Conservation (phyloP, 2,888 invertebrate genomes). For the Drosophila pseudotakahashii region DNA sequence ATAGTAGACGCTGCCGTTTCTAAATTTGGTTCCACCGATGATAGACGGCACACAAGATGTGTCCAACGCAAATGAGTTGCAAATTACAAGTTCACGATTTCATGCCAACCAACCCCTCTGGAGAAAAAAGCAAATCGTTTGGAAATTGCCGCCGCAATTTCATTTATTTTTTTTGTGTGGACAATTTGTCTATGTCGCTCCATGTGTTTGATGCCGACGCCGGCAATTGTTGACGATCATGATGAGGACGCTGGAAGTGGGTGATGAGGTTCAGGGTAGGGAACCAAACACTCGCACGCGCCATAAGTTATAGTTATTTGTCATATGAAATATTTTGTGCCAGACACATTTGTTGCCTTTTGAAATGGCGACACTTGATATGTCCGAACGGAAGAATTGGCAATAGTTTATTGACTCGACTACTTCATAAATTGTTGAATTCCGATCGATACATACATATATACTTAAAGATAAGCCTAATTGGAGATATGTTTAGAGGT, state of each 20-base stretch:
- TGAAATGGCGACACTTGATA: slow-evolving; percentile 42
- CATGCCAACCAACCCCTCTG: slow-evolving; percentile 32
- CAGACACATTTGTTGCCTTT: slow-evolving; percentile 33
- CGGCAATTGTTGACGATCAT: slow-evolving; percentile 29
- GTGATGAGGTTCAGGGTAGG: slow-evolving; percentile 18
- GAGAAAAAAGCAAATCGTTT: slow-evolving; percentile 51
- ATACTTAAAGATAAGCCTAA: too few species aligned
- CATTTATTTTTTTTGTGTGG: slow-evolving; percentile 47
- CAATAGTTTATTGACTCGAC: slow-evolving; percentile 57
- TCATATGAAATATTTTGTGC: slow-evolving; percentile 34
- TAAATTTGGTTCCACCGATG: slow-evolving; percentile 2
- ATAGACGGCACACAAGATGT: slow-evolving; percentile 11
- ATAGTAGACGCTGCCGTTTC: background rate
- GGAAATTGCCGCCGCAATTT: slow-evolving; percentile 68
- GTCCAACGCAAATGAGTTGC: slow-evolving; percentile 48
- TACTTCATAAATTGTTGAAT: too few species aligned
- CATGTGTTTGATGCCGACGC: slow-evolving; percentile 34
- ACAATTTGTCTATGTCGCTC: slow-evolving; percentile 65
- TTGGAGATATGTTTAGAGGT: too few species aligned
- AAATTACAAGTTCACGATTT: slow-evolving; percentile 75
- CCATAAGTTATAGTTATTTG: slow-evolving; percentile 49
- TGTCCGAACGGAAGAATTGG: slow-evolving; percentile 34
- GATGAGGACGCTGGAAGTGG: slow-evolving; percentile 32
- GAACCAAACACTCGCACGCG: slow-evolving; percentile 52
- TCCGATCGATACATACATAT: too few species aligned